A percentile compares a stretch with the other conserved stretches of the same genome.
phyloP scores from a whole-genome alignment of 2,888 invertebrate species.

The Hoplodrina blanda region DNA sequence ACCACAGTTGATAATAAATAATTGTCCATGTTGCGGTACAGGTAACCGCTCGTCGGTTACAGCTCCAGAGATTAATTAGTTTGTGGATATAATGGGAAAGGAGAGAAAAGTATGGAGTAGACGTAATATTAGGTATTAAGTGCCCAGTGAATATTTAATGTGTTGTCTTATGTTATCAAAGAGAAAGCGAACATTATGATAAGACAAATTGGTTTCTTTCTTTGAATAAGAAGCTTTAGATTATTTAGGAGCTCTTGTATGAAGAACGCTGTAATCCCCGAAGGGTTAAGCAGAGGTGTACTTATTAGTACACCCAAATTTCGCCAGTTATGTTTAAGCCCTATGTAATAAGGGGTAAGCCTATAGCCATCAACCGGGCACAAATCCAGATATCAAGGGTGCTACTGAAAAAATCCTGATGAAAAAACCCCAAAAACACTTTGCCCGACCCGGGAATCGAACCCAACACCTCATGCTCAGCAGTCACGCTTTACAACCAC shows the following conservation, averaged over 20 bases:
- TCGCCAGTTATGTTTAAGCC: too few species aligned
- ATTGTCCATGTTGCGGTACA: conserved; percentile 64
- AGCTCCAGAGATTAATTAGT: conserved; percentile 42
- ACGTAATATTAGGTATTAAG: background rate
- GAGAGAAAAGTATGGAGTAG: background rate
- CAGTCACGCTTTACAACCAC: too few species aligned
- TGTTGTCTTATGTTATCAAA: background rate
- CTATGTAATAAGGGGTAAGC: too few species aligned
- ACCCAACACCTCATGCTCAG: too few species aligned
- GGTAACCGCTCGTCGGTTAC: conserved; percentile 37
- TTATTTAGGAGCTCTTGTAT: conserved; percentile 23
- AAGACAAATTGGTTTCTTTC: conserved; percentile 26
- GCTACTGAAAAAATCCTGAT: too few species aligned
- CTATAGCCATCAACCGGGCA: too few species aligned
- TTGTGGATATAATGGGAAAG: conserved; percentile 2
- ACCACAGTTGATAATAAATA: conserved; percentile 73
- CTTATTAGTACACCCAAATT: too few species aligned
- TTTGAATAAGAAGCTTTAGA: conserved; percentile 7
- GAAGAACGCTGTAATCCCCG: background rate
- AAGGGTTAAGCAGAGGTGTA: too few species aligned
- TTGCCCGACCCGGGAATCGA: too few species aligned
- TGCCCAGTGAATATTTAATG: background rate
- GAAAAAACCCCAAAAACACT: too few species aligned
- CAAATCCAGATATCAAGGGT: too few species aligned
- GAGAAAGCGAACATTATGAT: conserved; percentile 5